These are phyloP conservation scores for Spondyliosoma cantharus DNA, from an alignment of 2,797 vertebrate genomes.

Conservation along the genomic window DNA sequence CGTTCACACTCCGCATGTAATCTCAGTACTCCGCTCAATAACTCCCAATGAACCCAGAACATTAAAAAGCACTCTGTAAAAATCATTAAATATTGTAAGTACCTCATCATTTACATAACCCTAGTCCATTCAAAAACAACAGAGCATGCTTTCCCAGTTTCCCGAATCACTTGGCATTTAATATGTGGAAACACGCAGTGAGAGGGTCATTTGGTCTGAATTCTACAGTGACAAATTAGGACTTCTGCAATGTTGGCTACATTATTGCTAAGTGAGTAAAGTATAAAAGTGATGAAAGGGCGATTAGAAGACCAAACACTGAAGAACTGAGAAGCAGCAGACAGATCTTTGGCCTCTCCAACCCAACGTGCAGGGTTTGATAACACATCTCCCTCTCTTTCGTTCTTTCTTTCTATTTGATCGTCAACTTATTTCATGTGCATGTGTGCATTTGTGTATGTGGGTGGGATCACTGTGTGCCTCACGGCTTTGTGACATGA, in stretches of 20 bases:
- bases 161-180: slow-evolving; percentile 14
- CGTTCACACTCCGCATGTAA: slow-evolving; percentile 29
- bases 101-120: slow-evolving; percentile 22
- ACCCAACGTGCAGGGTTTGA: slow-evolving; percentile 14
- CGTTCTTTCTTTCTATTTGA: slow-evolving; percentile 46
- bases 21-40: slow-evolving; percentile 28
- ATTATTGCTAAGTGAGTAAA: slow-evolving; percentile 6
- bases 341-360: slow-evolving; percentile 23
- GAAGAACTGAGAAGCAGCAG: slow-evolving; percentile 12
- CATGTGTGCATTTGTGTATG: slow-evolving; percentile 39
- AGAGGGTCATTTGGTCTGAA: slow-evolving; percentile 11
- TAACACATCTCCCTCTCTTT: slow-evolving; percentile 43
- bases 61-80: slow-evolving; percentile 47
- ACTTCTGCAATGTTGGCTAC: not conserved
- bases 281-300: slow-evolving; percentile 28
- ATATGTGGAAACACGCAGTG: slow-evolving; percentile 10
- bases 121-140: slow-evolving; percentile 42
- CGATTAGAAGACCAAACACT: slow-evolving; percentile 11
- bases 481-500: slow-evolving; percentile 72
- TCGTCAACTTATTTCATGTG: slow-evolving; percentile 54
- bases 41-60: slow-evolving; percentile 5
- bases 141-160: slow-evolving; percentile 8
- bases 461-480: slow-evolving; percentile 1
- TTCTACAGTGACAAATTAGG: slow-evolving; percentile 4
- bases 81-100: slow-evolving; percentile 31